A percentile compares a stretch with the other conserved stretches of the same genome.
phyloP scores from a whole-genome alignment of 2,888 invertebrate species.

The Dastarcus helophoroides region DNA sequence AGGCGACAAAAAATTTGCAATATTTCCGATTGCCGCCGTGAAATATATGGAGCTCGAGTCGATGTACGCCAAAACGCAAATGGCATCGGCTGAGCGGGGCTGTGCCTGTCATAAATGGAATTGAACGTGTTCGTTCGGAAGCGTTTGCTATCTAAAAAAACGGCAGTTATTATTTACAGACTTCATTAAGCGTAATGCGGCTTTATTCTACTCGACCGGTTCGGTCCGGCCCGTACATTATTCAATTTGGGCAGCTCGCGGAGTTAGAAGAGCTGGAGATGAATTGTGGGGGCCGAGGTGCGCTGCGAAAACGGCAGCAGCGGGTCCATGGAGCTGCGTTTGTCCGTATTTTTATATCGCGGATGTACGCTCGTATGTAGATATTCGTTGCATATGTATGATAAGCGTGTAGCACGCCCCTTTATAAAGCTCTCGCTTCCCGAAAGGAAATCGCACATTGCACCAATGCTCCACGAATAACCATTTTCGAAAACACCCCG shows the following conservation, averaged over 20 bases:
- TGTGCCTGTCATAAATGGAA: too few species aligned
- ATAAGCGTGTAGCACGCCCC: slow-evolving; percentile 32
- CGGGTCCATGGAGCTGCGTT: slow-evolving; percentile 1
- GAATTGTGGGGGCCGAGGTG: slow-evolving; percentile 31
- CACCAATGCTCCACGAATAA: too few species aligned
- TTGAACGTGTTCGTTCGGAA: slow-evolving; percentile 10
- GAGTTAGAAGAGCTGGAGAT: slow-evolving; percentile 20
- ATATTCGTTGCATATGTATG: slow-evolving; percentile 37
- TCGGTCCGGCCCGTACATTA: slow-evolving; percentile 26
- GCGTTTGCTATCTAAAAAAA: slow-evolving; percentile 10
- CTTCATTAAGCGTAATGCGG: slow-evolving; percentile 32
- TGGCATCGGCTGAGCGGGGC: too few species aligned
- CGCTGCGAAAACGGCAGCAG: background rate
- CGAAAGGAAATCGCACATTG: too few species aligned
- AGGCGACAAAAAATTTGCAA: too few species aligned
- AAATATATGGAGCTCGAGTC: too few species aligned
- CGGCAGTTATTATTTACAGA: slow-evolving; percentile 28
- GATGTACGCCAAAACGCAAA: too few species aligned
- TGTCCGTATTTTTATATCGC: slow-evolving; percentile 31
- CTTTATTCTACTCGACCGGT: slow-evolving; percentile 27
- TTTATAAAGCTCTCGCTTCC: slow-evolving; percentile 28
- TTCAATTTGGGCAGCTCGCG: slow-evolving; percentile 26
- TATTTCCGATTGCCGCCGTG: too few species aligned
- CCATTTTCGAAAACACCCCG: too few species aligned
- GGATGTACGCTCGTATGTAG: slow-evolving; percentile 32